phyloP scores from a whole-genome alignment of 2,797 vertebrate species.

The Poeciliopsis turneri region DNA sequence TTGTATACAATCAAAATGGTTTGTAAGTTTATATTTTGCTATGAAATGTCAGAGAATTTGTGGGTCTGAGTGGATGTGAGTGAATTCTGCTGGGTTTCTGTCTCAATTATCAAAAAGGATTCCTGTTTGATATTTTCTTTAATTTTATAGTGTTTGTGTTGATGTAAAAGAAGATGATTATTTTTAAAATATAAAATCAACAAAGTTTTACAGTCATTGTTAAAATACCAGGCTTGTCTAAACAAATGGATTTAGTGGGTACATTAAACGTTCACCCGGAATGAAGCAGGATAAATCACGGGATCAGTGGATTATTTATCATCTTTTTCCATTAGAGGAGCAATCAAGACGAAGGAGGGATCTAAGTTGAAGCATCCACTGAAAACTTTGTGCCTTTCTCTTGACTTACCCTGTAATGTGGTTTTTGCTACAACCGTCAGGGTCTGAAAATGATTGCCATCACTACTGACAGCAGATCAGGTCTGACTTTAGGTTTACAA shows the following conservation, averaged over 20 bases:
- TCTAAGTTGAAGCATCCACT: background rate
- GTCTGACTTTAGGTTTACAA: background rate
- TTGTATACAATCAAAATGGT: background rate
- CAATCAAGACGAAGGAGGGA: background rate
- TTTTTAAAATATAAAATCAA: background rate
- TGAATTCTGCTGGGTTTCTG: background rate
- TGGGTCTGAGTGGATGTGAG: background rate
- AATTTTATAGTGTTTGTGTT: background rate
- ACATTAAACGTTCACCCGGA: background rate
- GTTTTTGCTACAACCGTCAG: background rate
- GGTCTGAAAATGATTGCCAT: background rate
- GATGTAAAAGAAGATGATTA: background rate
- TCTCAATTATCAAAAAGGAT: background rate
- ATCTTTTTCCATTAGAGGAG: background rate
- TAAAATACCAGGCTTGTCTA: background rate
- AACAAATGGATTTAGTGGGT: background rate
- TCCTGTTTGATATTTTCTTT: background rate
- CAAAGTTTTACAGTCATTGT: background rate
- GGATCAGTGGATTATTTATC: background rate
- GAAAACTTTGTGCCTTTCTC: background rate
- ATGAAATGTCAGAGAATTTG: conserved; percentile 10
- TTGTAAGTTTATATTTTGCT: background rate
- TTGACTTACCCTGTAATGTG: background rate
- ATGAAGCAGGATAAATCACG: background rate
- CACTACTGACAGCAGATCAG: background rate